phyloP scores from a whole-genome alignment of 2,113 vertebrate genomes.

The Ctenodactylus gundi region DNA sequence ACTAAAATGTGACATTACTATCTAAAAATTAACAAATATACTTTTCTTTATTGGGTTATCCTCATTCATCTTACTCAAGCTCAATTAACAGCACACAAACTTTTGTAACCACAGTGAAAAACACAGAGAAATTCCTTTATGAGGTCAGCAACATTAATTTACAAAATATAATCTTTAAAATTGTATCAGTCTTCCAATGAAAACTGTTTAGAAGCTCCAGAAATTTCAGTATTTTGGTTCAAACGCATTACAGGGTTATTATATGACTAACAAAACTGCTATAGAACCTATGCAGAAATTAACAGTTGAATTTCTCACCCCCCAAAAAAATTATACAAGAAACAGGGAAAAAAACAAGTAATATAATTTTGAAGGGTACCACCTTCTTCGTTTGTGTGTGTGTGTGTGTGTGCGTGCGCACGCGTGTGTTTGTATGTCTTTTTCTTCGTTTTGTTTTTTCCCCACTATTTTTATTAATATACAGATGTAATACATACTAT shows the following conservation, averaged over 20 bases:
- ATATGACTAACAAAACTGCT: background rate
- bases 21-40: constrained; percentile 3
- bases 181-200: background rate
- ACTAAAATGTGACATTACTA: background rate
- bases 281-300: constrained; percentile 25
- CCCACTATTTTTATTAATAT: too few species aligned
- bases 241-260: background rate
- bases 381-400: too few species aligned
- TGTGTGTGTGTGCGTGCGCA: too few species aligned
- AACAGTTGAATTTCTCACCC: background rate
- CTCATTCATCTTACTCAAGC: background rate
- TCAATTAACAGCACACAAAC: background rate
- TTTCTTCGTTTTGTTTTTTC: too few species aligned
- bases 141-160: background rate
- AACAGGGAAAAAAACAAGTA: background rate
- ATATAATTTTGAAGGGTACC: constrained; percentile 15
- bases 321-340: constrained; percentile 34
- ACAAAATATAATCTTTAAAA: constrained; percentile 28
- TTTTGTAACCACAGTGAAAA: constrained; percentile 3
- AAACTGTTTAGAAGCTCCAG: constrained; percentile 14
- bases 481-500: too few species aligned
- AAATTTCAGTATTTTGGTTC: constrained; percentile 27
- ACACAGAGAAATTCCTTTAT: background rate
- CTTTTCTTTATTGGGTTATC: background rate
- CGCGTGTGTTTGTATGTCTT: too few species aligned